Base-by-base conservation (phyloP, 92 coral and sea anemone genomes). In the Actinostola sp. region DNA sequence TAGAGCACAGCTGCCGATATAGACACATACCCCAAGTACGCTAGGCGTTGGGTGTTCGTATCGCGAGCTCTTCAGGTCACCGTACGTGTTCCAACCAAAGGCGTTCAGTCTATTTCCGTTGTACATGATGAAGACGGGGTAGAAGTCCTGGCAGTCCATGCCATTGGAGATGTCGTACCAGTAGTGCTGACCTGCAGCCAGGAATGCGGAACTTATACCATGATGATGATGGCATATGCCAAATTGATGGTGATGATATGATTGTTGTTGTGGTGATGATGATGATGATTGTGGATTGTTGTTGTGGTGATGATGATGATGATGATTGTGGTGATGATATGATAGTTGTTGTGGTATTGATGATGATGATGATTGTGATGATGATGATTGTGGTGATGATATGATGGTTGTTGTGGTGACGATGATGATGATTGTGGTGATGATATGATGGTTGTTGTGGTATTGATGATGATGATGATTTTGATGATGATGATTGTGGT, bases 41-140 rank as follows among this genome's bases (percentile, higher is more conserved):
- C n/a, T n/a, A n/a, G n/a, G n/a, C n/a, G n/a, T n/a, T 0, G 97
- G 97, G 58, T 92, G 96, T 46, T 92, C 97, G 60, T 89, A 89
- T 62, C 97, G 78, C 7, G 71, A 13, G 69, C 96, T 89, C 55
- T 73, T 53, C 17, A 79, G 78, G 23, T 83, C 44, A 13, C 89
- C 92, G 1, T 29, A 21, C 12, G 80, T 52, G 26, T 65, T 86
- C 95, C 92, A 92, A 0, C 97, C 97, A 71, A 92, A 92, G 0
- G 85, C 92, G 13, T 88, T 83, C 51, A 92, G 77, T 29, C 80
- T 84, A 2, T 76, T 67, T 10, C 64, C 78, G 81, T 86, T 86
- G 84, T 92, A 92, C 67, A 92, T 66, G 15, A 86, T 54, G 61
- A 92, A 92, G 73, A 90, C 79, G 1, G 97, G 97, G 56, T 61